Percentiles rank a stretch among this genome's conserved stretches.
Evolutionary conservation across 1,140 invertebrate genomes (phyloP).

Genomic region (Halyomorpha halys): DNA sequence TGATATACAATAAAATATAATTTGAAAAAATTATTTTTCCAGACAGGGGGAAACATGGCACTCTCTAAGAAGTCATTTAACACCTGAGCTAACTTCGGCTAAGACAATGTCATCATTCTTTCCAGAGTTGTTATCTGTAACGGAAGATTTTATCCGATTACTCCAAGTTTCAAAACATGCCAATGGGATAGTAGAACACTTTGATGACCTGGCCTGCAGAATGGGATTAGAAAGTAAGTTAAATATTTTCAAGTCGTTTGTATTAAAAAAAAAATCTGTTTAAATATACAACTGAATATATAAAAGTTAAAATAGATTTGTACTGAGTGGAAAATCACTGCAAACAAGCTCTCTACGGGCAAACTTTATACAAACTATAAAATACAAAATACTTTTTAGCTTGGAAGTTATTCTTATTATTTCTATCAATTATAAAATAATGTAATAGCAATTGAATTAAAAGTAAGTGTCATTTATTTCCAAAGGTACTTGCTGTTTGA

Average conservation of each 20-base stretch:
- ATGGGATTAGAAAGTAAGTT: conserved; percentile 67
- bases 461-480: neutral
- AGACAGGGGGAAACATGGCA: conserved; percentile 76
- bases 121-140: conserved; percentile 61
- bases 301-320: too few species aligned
- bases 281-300: too few species aligned
- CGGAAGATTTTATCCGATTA: conserved; percentile 65
- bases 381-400: too few species aligned
- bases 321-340: too few species aligned
- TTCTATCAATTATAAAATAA: too few species aligned
- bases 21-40: conserved; percentile 23
- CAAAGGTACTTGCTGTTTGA: conserved; percentile 58
- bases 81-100: conserved; percentile 63
- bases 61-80: conserved; percentile 57
- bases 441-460: too few species aligned
- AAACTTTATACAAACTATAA: too few species aligned
- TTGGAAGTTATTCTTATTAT: too few species aligned
- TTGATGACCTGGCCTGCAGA: conserved; percentile 61
- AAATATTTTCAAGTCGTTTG: neutral
- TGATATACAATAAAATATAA: too few species aligned
- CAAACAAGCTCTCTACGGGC: too few species aligned
- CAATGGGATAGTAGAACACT: conserved; percentile 42
- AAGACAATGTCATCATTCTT: conserved; percentile 65
- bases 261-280: too few species aligned
- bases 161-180: conserved; percentile 44